Percentiles rank a stretch among this genome's conserved stretches.
Conservation (phyloP, 2,888 invertebrate genomes). For the Balanococcus diminutus region DNA sequence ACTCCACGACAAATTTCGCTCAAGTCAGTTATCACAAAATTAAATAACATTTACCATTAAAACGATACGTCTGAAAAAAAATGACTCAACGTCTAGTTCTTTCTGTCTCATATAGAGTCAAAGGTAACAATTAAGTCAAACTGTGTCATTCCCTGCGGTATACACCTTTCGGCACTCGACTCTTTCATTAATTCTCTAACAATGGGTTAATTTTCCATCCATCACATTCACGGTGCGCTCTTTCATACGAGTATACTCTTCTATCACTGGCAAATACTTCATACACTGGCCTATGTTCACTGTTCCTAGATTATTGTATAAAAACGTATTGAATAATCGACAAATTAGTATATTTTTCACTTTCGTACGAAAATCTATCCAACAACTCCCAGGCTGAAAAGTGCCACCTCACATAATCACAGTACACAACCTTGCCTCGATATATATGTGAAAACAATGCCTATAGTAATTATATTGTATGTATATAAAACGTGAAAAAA, state of each 20-base stretch:
- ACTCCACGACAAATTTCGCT: background rate
- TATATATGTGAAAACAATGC: conserved; percentile 32
- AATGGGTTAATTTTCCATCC: conserved; percentile 27
- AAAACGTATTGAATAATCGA: background rate
- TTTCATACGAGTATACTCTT: background rate
- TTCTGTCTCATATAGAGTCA: background rate
- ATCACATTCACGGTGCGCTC: background rate
- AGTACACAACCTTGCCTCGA: conserved; percentile 11
- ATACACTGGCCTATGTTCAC: too few relatives aligned
- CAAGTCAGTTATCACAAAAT: background rate
- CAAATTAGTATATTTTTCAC: conserved; percentile 1
- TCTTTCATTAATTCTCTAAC: conserved; percentile 15
- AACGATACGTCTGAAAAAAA: too few relatives aligned
- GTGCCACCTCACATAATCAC: conserved; percentile 15
- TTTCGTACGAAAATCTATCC: background rate
- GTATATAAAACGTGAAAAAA: conserved; percentile 40
- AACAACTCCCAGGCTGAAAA: conserved; percentile 12
- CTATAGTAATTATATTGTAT: conserved; percentile 41
- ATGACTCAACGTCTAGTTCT: background rate
- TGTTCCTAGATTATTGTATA: background rate
- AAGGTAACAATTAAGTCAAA: background rate
- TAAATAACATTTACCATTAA: background rate
- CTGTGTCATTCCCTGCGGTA: conserved; percentile 5
- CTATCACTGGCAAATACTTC: too few relatives aligned
- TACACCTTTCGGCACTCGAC: background rate